phyloP scores from a whole-genome alignment of 2,888 invertebrate species.

The Ditula angustiorana region DNA sequence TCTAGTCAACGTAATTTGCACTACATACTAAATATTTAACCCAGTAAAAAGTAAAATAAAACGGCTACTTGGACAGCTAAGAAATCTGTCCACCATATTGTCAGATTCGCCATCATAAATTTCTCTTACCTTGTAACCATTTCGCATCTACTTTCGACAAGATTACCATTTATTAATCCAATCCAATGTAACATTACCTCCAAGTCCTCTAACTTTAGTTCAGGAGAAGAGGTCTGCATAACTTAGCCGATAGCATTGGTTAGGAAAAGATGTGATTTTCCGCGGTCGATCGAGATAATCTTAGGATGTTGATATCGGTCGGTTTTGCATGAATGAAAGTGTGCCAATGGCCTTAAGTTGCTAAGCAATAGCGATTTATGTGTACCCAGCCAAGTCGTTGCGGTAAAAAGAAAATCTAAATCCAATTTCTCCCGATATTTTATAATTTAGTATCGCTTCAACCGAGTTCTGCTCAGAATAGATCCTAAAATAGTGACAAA shows the following conservation, averaged over 20 bases:
- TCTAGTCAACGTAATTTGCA: too few relatives aligned
- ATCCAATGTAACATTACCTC: conserved; percentile 2
- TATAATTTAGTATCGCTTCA: too few relatives aligned
- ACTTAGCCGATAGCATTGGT: conserved; percentile 32
- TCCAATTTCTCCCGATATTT: not conserved
- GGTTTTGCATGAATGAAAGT: conserved; percentile 39
- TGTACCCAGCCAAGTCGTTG: not conserved
- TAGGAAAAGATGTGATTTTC: conserved; percentile 51
- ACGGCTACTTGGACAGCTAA: too few relatives aligned
- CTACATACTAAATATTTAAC: too few relatives aligned
- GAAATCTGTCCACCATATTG: too few relatives aligned
- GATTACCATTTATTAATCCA: conserved; percentile 26
- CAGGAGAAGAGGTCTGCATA: not conserved
- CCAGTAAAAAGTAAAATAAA: too few relatives aligned
- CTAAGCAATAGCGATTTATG: conserved; percentile 3
- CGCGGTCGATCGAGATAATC: conserved; percentile 47
- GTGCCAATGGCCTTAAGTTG: conserved; percentile 35
- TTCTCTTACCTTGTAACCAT: conserved; percentile 25
- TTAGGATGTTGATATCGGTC: conserved; percentile 34
- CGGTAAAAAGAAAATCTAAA: not conserved
- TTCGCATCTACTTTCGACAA: conserved; percentile 33
- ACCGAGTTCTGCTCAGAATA: too few relatives aligned
- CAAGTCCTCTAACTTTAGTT: not conserved
- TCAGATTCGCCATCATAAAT: conserved; percentile 1
- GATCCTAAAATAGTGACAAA: too few relatives aligned